Conservation (phyloP, 2,113 vertebrate species). For the Antechinus flavipes region DNA sequence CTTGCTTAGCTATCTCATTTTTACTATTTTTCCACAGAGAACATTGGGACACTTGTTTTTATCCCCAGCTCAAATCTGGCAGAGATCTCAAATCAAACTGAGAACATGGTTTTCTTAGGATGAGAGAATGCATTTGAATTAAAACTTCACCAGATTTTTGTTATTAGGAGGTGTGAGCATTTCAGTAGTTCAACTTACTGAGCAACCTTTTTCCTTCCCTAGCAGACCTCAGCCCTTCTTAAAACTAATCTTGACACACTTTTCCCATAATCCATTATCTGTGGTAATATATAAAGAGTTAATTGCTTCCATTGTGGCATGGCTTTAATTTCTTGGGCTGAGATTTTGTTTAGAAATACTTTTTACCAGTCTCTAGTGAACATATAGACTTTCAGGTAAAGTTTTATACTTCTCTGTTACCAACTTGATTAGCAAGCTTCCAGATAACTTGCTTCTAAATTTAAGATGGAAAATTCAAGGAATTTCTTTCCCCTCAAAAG, state of each 20-base stretch:
- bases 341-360: slow-evolving; percentile 56
- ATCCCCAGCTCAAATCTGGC: background rate
- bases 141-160: background rate
- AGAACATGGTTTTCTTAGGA: background rate
- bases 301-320: slow-evolving; percentile 50
- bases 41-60: slow-evolving; percentile 7
- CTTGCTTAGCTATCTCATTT: background rate
- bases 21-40: background rate
- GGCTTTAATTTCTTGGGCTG: slow-evolving; percentile 62
- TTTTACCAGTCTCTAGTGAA: slow-evolving; percentile 35
- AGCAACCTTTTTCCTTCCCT: slow-evolving; percentile 13
- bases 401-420: slow-evolving; percentile 41
- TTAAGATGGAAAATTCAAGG: slow-evolving; percentile 36
- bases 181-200: background rate
- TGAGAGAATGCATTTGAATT: background rate
- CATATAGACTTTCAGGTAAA: slow-evolving; percentile 66
- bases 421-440: slow-evolving; percentile 48
- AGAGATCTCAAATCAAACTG: background rate
- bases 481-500: background rate
- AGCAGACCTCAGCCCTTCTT: background rate
- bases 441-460: slow-evolving; percentile 52
- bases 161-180: background rate
- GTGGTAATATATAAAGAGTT: slow-evolving; percentile 56
- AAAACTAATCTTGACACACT: background rate
- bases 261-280: slow-evolving; percentile 9